These are phyloP conservation scores for Hemichromis elongatus DNA, from an alignment of 2,113 vertebrate genomes.

Conservation along the genomic window DNA sequence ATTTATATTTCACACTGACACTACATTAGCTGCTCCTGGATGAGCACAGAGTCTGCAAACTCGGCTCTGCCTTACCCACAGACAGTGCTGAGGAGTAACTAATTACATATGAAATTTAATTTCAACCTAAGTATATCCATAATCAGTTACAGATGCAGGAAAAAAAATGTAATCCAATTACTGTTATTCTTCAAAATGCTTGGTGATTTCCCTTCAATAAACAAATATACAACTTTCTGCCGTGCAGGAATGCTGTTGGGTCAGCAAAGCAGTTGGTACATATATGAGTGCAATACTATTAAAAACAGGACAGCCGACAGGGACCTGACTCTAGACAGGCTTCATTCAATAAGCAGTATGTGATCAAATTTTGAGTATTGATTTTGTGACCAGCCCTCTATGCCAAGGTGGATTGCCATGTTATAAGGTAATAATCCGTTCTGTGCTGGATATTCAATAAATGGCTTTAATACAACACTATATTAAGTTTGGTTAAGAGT, in stretches of 20 bases:
- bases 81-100: not conserved
- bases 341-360: not conserved
- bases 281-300: not conserved
- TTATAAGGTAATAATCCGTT: not conserved
- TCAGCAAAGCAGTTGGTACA: not conserved
- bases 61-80: not conserved
- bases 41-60: constrained; percentile 33
- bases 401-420: not conserved
- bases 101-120: not conserved
- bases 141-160: not conserved
- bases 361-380: not conserved
- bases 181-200: not conserved
- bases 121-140: not conserved
- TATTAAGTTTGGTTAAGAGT: not conserved
- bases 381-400: not conserved
- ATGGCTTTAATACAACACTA: not conserved
- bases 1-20: constrained; percentile 64
- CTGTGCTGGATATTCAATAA: not conserved
- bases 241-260: not conserved
- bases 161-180: not conserved
- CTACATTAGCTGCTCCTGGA: constrained; percentile 54
- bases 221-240: not conserved
- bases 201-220: not conserved
- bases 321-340: not conserved
- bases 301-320: not conserved